phyloP scores from a whole-genome alignment of 2,888 invertebrate genomes.

The Heliconius sara region DNA sequence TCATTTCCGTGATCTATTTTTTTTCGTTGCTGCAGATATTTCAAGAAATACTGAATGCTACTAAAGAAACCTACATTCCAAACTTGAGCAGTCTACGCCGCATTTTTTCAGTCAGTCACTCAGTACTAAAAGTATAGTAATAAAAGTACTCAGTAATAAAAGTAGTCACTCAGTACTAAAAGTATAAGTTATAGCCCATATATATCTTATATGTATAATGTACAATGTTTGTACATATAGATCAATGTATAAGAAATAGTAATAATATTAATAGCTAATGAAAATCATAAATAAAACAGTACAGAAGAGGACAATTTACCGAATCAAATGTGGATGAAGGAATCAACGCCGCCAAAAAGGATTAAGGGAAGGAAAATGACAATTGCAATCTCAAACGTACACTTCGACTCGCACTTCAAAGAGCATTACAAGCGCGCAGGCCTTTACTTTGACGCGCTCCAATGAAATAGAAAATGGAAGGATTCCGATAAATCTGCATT shows the following conservation, averaged over 20 bases:
- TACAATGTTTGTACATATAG: not conserved
- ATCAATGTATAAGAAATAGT: not conserved
- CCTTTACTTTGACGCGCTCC: slow-evolving; percentile 41
- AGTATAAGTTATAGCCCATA: too few relatives aligned
- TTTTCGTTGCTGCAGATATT: too few relatives aligned
- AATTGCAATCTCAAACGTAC: slow-evolving; percentile 31
- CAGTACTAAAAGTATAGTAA: too few relatives aligned
- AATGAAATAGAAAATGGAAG: slow-evolving; percentile 44
- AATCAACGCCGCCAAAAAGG: slow-evolving; percentile 22
- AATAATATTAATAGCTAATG: not conserved
- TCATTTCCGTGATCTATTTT: too few relatives aligned
- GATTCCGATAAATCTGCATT: slow-evolving; percentile 32
- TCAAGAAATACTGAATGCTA: not conserved
- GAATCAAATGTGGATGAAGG: slow-evolving; percentile 5
- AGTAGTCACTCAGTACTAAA: not conserved
- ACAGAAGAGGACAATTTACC: not conserved
- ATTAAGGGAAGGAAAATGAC: slow-evolving; percentile 9
- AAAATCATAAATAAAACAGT: not conserved
- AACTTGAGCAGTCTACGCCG: not conserved
- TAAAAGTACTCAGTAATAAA: too few relatives aligned
- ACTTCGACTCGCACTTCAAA: slow-evolving; percentile 35
- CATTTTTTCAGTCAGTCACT: not conserved
- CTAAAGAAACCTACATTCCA: not conserved
- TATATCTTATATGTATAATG: not conserved
- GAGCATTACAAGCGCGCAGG: slow-evolving; percentile 33